Percentiles rank a stretch among this genome's conserved stretches.
phyloP scores from a whole-genome alignment of 2,888 invertebrate species.

The Frankliniella intonsa region DNA sequence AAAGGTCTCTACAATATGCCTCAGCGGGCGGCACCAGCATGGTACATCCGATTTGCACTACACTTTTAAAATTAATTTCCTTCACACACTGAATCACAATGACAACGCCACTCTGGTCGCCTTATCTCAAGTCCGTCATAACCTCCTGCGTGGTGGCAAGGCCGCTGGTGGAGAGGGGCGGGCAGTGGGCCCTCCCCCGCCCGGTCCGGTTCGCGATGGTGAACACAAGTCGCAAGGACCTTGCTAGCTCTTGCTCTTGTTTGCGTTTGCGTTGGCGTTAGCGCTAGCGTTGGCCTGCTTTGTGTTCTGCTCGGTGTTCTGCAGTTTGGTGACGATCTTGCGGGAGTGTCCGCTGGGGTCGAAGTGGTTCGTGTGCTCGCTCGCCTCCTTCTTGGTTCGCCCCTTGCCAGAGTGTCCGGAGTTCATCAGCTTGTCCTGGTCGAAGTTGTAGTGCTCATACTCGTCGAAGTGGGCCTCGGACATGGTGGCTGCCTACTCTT shows the following conservation, averaged over 20 bases:
- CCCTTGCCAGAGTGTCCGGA: constrained; percentile 87
- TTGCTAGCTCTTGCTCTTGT: constrained; percentile 14
- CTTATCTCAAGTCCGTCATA: neutral
- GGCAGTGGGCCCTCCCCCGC: no score
- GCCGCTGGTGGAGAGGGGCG: no score
- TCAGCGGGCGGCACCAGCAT: neutral
- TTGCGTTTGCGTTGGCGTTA: constrained; percentile 30
- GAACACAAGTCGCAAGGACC: neutral
- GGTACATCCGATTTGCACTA: neutral
- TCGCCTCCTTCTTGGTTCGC: constrained; percentile 81
- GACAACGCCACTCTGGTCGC: constrained; percentile 1
- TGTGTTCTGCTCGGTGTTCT: constrained; percentile 78
- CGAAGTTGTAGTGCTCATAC: constrained; percentile 92
- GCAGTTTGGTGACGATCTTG: constrained; percentile 80
- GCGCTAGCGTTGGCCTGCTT: constrained; percentile 46
- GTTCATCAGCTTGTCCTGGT: constrained; percentile 84
- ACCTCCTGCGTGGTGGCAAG: neutral
- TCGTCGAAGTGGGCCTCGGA: constrained; percentile 82
- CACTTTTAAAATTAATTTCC: constrained; percentile 3
- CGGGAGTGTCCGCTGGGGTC: constrained; percentile 91
- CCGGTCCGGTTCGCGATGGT: no score
- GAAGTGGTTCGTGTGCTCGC: constrained; percentile 82
- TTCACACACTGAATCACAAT: constrained; percentile 33
- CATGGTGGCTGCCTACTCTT: constrained; percentile 50
- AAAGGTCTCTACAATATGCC: neutral